Evolutionary conservation across 2,888 invertebrate genomes (phyloP), one percentile per base, ranked within the genome.

Genomic region (Drosophila meridiana): DNA sequence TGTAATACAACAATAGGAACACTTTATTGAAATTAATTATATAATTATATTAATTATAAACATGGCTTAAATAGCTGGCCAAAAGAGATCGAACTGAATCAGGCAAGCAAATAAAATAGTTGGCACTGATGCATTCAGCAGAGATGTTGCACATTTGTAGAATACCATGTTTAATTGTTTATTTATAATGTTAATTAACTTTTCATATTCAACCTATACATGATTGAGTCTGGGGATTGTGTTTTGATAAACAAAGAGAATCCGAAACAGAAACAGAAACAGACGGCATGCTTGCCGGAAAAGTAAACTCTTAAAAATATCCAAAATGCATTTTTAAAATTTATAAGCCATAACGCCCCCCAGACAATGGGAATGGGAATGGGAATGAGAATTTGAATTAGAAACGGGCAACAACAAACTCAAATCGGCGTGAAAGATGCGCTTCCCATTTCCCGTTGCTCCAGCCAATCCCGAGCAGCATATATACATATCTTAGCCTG

Each of bases 331-430:
- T 73, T 69, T 72, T 66, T 42, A 61, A 82, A 87, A 82, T 89
- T 90, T 89, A 88, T 87, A 82, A 77, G 68, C 90, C 90, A 82
- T 80, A 83, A 81, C 89, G 85, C 76, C 69, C 80, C 76, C 76
- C 69, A 73, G 73, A 69, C 72, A 73, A 48, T 53, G 63, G 48
- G 53, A 40, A 61, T n/a, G 62, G 43, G 57, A 52, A 55, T 50
- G 61, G 32, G 52, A 40, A 56, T 52, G 30, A 34, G 61, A 50
- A 57, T 48, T 28, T 30, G 43, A 67, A 64, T 57, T 66, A 36
- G 47, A 36, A 58, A 34, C 55, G 53, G 53, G 61, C 53, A 69
- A 52, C 56, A 79, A 64, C 68, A 65, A 60, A 70, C 45, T 66
- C 50, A 47, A 69, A 80, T 69, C 45, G 56, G 71, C 83, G 73